phyloP scores from a whole-genome alignment of 2,888 invertebrate species.

The Allacma fusca region DNA sequence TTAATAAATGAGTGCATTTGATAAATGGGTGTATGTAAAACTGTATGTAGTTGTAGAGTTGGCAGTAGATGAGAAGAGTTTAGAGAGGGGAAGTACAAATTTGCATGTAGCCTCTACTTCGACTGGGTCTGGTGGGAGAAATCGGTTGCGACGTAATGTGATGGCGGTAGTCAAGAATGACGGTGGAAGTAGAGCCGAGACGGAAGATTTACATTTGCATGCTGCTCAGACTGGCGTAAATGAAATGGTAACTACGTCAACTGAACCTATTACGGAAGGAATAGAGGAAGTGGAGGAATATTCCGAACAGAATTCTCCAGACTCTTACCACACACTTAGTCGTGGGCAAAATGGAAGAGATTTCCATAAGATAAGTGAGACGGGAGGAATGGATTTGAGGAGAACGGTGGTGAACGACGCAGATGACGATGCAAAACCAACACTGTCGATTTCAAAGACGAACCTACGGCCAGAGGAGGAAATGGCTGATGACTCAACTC shows the following conservation, averaged over 20 bases:
- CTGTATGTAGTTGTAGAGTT: conserved; percentile 18
- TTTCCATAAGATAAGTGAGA: conserved; percentile 35
- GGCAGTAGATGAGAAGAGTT: neutral
- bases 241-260: conserved; percentile 41
- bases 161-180: conserved; percentile 19
- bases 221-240: conserved; percentile 39
- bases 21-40: too few species aligned
- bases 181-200: neutral
- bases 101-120: conserved; percentile 12
- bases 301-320: conserved; percentile 12
- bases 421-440: conserved; percentile 7
- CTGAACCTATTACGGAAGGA: conserved; percentile 31
- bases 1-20: too few species aligned
- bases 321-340: conserved; percentile 34
- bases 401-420: conserved; percentile 2
- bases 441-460: neutral
- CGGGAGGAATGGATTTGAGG: conserved; percentile 27
- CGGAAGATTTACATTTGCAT: conserved; percentile 35
- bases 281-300: conserved; percentile 37
- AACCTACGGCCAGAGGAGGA: neutral
- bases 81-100: neutral
- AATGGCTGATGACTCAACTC: conserved; percentile 37
- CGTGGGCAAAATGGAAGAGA: conserved; percentile 32
- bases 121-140: conserved; percentile 2
- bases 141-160: conserved; percentile 25